Evolutionary conservation across 2,888 invertebrate genomes (phyloP).

Genomic region (Campoplex capitator): DNA sequence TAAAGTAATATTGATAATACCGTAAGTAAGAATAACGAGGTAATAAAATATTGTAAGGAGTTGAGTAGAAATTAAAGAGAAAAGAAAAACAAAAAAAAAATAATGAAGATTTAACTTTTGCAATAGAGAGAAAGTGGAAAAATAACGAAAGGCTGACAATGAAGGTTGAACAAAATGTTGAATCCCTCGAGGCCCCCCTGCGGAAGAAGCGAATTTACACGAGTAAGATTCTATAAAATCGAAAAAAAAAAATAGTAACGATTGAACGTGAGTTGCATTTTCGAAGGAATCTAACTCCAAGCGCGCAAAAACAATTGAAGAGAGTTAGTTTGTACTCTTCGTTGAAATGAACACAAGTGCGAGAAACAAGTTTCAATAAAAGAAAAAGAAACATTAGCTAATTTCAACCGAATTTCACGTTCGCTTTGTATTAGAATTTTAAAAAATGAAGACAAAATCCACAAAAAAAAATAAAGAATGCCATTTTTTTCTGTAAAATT

Average conservation of each 20-base stretch:
- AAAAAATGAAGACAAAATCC: slow-evolving; percentile 65
- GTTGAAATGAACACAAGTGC: slow-evolving; percentile 38
- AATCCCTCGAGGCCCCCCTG: slow-evolving; percentile 28
- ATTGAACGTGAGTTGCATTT: slow-evolving; percentile 65
- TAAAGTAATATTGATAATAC: slow-evolving; percentile 82
- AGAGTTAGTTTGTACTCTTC: slow-evolving; percentile 59
- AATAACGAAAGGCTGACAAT: slow-evolving; percentile 53
- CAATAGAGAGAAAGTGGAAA: slow-evolving; percentile 75
- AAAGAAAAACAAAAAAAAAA: slow-evolving; percentile 47
- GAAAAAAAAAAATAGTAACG: slow-evolving; percentile 46
- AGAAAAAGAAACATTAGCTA: slow-evolving; percentile 48
- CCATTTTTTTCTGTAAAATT: slow-evolving; percentile 66
- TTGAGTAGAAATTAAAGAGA: slow-evolving; percentile 71
- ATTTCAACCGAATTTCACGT: slow-evolving; percentile 63
- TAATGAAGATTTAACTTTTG: slow-evolving; percentile 79
- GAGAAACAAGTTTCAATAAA: slow-evolving; percentile 13
- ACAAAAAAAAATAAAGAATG: slow-evolving; percentile 55
- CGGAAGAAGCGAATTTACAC: slow-evolving; percentile 42
- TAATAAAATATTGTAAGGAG: slow-evolving; percentile 82
- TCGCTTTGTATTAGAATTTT: slow-evolving; percentile 64
- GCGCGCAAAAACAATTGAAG: slow-evolving; percentile 14
- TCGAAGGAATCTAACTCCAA: not conserved
- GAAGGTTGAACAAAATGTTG: slow-evolving; percentile 52
- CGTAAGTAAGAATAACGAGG: slow-evolving; percentile 83
- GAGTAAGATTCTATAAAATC: slow-evolving; percentile 47